Evolutionary conservation across 2,797 vertebrate genomes (phyloP).

Genomic region (Naso thynnoides): DNA sequence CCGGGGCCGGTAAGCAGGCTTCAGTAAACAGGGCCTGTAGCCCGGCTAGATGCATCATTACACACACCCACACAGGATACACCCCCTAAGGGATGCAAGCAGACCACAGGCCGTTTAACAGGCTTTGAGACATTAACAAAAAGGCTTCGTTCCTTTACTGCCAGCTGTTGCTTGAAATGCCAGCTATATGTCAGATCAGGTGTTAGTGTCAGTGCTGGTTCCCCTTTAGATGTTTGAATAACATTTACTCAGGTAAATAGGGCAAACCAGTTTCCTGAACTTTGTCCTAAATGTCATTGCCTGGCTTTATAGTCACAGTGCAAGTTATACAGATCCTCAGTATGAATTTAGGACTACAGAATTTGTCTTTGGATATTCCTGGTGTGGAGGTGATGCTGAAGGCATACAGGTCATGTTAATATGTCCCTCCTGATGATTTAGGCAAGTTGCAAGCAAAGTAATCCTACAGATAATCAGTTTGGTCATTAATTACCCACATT

Average conservation of each 20-base stretch:
- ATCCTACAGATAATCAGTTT: neutral
- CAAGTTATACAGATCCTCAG: neutral
- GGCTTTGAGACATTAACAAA: slow-evolving; percentile 54
- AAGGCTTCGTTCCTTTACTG: slow-evolving; percentile 51
- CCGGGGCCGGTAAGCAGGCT: slow-evolving; percentile 81
- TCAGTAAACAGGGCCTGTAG: slow-evolving; percentile 59
- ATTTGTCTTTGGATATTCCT: slow-evolving; percentile 13
- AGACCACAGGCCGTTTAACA: slow-evolving; percentile 55
- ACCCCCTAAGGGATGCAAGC: slow-evolving; percentile 52
- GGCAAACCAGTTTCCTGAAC: slow-evolving; percentile 13
- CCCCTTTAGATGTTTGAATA: slow-evolving; percentile 4
- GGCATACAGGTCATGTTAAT: slow-evolving; percentile 7
- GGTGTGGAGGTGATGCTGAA: slow-evolving; percentile 2
- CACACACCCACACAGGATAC: slow-evolving; percentile 42
- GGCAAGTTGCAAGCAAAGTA: neutral
- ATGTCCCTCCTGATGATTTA: slow-evolving; percentile 15
- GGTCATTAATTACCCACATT: neutral
- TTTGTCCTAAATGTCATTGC: slow-evolving; percentile 15
- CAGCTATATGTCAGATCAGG: slow-evolving; percentile 33
- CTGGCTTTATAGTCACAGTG: neutral
- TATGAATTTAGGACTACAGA: slow-evolving; percentile 18
- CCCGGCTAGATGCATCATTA: slow-evolving; percentile 55
- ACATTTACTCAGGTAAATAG: slow-evolving; percentile 34
- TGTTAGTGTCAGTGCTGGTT: slow-evolving; percentile 1
- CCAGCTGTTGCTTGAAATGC: slow-evolving; percentile 55